Conservation (phyloP, 2,797 vertebrate species). For the Phylloscopus collybita region DNA sequence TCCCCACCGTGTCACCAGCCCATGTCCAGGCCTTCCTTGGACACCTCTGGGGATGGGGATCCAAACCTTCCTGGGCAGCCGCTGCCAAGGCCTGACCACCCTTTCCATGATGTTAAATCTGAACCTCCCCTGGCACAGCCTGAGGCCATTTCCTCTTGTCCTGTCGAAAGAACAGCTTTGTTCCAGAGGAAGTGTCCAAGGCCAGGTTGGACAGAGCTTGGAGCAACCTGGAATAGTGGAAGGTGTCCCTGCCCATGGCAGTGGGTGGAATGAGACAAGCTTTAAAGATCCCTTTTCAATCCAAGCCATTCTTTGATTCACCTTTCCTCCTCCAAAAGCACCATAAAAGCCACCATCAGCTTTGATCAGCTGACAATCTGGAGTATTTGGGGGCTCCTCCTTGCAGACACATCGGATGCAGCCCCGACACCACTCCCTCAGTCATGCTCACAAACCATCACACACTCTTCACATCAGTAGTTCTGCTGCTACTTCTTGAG, state of each 20-base stretch:
- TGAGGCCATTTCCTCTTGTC: neutral
- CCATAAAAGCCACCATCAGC: neutral
- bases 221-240: neutral
- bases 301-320: neutral
- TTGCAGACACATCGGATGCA: neutral
- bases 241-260: neutral
- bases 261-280: accelerated
- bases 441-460: accelerated
- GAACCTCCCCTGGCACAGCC: neutral
- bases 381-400: neutral
- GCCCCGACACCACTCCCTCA: neutral
- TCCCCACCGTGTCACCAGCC: neutral
- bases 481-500: neutral
- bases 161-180: neutral
- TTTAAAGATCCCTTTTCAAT: neutral
- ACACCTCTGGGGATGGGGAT: neutral
- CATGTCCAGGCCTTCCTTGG: accelerated
- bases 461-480: neutral
- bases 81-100: neutral
- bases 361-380: neutral
- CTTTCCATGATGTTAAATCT: neutral
- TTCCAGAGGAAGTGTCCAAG: neutral
- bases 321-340: neutral
- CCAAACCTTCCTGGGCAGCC: neutral
- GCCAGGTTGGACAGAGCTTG: neutral